Base-by-base conservation (phyloP, 2,113 vertebrate genomes). In the Limnothrissa miodon region DNA sequence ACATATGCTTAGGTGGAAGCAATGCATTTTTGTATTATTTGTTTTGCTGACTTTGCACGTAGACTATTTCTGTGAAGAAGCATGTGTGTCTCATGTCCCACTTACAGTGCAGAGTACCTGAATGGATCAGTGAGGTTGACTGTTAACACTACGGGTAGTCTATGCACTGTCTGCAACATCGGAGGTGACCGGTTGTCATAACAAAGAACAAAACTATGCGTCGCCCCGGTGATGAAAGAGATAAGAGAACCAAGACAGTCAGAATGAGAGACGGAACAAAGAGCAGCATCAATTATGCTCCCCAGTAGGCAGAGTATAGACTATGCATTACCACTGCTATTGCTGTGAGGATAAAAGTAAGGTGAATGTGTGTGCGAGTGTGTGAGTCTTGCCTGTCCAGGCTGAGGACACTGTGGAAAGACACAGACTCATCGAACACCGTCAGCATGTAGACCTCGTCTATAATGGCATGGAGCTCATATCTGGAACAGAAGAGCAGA, bases 361-460 rank as follows among this genome's bases (percentile, higher is more conserved):
- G 11, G 11, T 15, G 46, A 48, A 48, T 17, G 11, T 48, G 46
- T 48, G 46, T 48, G 46, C 17, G 46, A 15, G 46, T 48, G 46
- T 48, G 46, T 48, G 46, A 15, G 6, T 81, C 91, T 94, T 95
- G 97, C 98, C 96, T 95, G 83, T 96, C 94, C 87, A 97, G 88
- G 90, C 96, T 91, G 79, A 99, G 96, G 87, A 99, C 95, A 59
- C 98, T 99, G 89, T 87, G 91, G 93, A 98, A 98, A 1, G 87
- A 90, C 79, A 90, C 83, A 0, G 95, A 91, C 83, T 97, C 94
- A 39, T 96, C 95, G 90, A 99, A 99, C 86, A 99, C 95, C 0
- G 97, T 96, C 89, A 99, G 94, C 98, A 99, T 99, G 93, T 99
- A 99, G 87, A 99, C 90, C 90, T 99, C 98, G 86, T 99, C 98